A percentile compares a stretch with the other conserved stretches of the same genome.
Evolutionary conservation across 1,140 invertebrate genomes (phyloP).

Genomic region (Diachasma alloeum): DNA sequence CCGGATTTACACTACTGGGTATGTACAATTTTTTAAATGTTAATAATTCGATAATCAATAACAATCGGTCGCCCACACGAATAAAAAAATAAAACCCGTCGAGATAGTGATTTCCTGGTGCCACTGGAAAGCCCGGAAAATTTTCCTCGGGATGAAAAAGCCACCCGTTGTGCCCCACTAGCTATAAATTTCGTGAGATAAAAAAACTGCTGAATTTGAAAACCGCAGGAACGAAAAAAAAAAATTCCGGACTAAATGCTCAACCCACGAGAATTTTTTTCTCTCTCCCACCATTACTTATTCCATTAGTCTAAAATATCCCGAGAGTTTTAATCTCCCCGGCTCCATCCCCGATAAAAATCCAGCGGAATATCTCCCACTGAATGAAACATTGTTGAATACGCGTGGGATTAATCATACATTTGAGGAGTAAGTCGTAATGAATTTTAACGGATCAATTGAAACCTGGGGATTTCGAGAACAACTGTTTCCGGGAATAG

Average conservation of each 20-base stretch:
- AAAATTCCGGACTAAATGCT: too few species aligned
- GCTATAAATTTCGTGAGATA: too few species aligned
- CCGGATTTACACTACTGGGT: constrained; percentile 1
- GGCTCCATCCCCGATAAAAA: neutral
- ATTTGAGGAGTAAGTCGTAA: neutral
- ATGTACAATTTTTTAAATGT: neutral
- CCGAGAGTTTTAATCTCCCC: neutral
- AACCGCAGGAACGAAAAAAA: too few species aligned
- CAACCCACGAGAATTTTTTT: neutral
- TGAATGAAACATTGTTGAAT: neutral
- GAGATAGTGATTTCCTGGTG: too few species aligned
- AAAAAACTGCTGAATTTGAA: too few species aligned
- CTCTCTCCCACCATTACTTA: neutral
- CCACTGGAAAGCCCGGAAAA: too few species aligned
- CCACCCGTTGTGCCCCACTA: too few species aligned
- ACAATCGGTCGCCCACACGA: too few species aligned
- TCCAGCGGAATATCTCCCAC: neutral
- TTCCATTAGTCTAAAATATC: neutral
- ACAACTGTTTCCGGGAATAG: neutral
- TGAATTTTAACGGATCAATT: neutral
- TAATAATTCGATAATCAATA: too few species aligned
- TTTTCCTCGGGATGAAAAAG: too few species aligned
- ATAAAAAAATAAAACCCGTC: too few species aligned
- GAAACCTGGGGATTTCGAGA: neutral
- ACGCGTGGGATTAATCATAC: neutral